phyloP scores from a whole-genome alignment of 2,797 vertebrate genomes.

The Sardinella longiceps region DNA sequence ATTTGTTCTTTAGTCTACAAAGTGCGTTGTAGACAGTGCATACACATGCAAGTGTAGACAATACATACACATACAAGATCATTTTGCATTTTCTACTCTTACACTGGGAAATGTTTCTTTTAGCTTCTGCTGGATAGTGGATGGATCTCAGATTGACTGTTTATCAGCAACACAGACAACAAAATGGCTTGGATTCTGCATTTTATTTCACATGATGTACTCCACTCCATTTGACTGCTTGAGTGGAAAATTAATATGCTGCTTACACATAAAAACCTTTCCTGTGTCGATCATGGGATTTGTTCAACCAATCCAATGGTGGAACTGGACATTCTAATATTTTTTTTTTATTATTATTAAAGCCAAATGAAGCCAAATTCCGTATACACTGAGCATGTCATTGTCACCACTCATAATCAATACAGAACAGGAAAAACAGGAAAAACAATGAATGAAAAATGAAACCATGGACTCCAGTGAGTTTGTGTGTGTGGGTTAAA shows the following conservation, averaged over 20 bases:
- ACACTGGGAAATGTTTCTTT: conserved; percentile 10
- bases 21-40: too few relatives aligned
- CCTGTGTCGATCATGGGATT: background rate
- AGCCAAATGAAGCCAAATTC: background rate
- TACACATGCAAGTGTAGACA: too few relatives aligned
- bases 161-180: background rate
- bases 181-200: background rate
- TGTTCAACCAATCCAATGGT: background rate
- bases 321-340: background rate
- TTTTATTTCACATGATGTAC: background rate
- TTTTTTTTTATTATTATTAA: too few relatives aligned
- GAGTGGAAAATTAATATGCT: background rate
- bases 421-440: background rate
- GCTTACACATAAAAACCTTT: background rate
- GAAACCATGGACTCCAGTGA: background rate
- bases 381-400: too few relatives aligned
- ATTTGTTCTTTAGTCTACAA: too few relatives aligned
- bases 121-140: conserved; percentile 43
- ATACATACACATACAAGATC: background rate
- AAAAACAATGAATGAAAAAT: background rate
- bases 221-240: background rate
- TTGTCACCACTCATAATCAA: background rate
- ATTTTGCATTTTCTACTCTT: background rate
- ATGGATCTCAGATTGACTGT: background rate
- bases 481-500: conserved; percentile 3